phyloP scores from a whole-genome alignment of 2,888 invertebrate genomes.

The Heteromurus nitidus region DNA sequence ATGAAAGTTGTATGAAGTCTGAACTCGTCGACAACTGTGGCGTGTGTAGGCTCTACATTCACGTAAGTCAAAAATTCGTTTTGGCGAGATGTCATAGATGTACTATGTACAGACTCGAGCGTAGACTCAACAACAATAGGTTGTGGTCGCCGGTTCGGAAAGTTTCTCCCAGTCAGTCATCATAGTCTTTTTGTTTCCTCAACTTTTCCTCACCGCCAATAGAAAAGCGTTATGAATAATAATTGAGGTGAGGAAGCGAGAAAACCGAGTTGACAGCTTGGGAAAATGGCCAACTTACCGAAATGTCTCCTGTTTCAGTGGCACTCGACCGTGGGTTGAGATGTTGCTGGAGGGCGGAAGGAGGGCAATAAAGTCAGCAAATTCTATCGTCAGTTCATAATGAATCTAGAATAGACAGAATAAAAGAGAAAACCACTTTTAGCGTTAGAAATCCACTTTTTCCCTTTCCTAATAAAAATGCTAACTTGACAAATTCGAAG shows the following conservation, averaged over 20 bases:
- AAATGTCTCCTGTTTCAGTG: conserved; percentile 71
- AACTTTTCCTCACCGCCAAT: conserved; percentile 48
- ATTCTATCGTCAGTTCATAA: conserved; percentile 72
- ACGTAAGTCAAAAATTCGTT: conserved; percentile 38
- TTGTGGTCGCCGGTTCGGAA: conserved; percentile 28
- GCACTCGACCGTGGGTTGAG: conserved; percentile 69
- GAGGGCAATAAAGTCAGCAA: conserved; percentile 71
- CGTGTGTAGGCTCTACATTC: too few species aligned
- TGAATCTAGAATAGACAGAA: conserved; percentile 67
- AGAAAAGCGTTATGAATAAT: conserved; percentile 60
- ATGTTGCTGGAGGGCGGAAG: conserved; percentile 69
- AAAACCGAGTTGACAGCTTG: conserved; percentile 42
- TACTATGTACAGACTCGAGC: too few species aligned
- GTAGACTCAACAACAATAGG: conserved; percentile 24
- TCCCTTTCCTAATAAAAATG: conserved; percentile 17
- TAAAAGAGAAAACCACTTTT: conserved; percentile 33
- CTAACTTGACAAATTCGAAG: conserved; percentile 29
- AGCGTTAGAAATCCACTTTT: conserved; percentile 5
- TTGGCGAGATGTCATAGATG: too few species aligned
- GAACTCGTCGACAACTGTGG: too few species aligned
- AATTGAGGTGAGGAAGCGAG: conserved; percentile 39
- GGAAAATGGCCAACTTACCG: conserved; percentile 66
- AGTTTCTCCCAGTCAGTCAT: conserved; percentile 40
- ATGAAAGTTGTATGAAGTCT: conserved; percentile 34
- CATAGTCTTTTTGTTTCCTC: conserved; percentile 22